Evolutionary conservation across 2,113 vertebrate species (phyloP).

Genomic region (Ascaphus truei): DNA sequence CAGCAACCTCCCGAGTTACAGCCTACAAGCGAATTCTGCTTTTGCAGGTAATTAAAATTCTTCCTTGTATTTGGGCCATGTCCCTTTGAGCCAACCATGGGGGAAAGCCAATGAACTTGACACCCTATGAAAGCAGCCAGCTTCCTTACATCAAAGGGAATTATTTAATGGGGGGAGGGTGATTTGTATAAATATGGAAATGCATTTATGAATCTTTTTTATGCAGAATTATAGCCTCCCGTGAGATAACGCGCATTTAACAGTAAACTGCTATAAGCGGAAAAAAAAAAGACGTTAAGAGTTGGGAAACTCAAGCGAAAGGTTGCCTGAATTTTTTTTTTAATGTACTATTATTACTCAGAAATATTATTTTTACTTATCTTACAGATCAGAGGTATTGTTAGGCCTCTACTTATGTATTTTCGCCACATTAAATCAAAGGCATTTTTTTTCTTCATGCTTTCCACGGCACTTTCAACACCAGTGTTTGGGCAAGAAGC

Average conservation of each 20-base stretch:
- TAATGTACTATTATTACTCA: background rate
- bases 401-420: no score
- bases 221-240: background rate
- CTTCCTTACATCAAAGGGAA: slow-evolving; percentile 25
- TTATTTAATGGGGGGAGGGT: slow-evolving; percentile 28
- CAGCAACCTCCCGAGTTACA: background rate
- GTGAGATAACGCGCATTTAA: background rate
- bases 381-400: background rate
- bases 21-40: background rate
- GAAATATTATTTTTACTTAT: background rate
- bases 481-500: no score
- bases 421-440: no score
- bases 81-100: background rate
- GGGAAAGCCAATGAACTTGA: background rate
- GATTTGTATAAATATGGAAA: slow-evolving; percentile 33
- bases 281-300: background rate
- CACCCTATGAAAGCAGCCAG: background rate
- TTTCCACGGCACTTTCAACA: no score
- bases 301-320: background rate
- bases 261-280: background rate
- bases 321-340: background rate
- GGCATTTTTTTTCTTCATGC: no score
- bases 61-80: background rate
- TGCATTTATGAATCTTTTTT: slow-evolving; percentile 10
- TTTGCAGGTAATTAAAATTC: slow-evolving; percentile 4